These are phyloP conservation scores for Notolabrus celidotus DNA, from an alignment of 2,797 vertebrate species.

Conservation along the genomic window DNA sequence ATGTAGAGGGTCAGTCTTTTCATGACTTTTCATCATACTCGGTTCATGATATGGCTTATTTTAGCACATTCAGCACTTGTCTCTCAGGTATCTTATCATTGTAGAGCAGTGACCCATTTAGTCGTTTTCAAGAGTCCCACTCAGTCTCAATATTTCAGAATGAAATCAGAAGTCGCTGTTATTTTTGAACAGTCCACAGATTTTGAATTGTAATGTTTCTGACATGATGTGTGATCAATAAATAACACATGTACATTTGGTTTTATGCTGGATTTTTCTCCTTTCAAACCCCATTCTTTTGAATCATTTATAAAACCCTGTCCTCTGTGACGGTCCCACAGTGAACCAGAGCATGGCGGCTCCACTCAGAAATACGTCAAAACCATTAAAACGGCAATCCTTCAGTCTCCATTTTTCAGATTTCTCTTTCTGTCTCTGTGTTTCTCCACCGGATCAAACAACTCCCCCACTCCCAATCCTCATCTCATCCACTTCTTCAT, in stretches of 20 bases:
- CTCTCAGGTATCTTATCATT: not conserved
- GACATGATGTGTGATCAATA: not conserved
- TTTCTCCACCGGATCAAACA: slow-evolving; percentile 10
- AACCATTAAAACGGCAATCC: slow-evolving; percentile 31
- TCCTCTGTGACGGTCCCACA: slow-evolving; percentile 17
- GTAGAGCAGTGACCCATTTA: not conserved
- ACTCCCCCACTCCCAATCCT: slow-evolving; percentile 27
- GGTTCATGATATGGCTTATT: no score
- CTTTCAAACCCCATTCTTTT: slow-evolving; percentile 5
- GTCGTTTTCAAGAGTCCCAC: not conserved
- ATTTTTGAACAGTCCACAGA: not conserved
- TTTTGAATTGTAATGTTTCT: not conserved
- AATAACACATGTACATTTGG: not conserved
- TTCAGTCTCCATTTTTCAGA: slow-evolving; percentile 28
- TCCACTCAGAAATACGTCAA: slow-evolving; percentile 18
- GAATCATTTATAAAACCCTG: slow-evolving; percentile 13
- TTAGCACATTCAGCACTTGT: no score
- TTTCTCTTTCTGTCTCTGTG: not conserved
- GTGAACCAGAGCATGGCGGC: not conserved
- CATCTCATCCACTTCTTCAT: slow-evolving; percentile 35
- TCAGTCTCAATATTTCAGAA: not conserved
- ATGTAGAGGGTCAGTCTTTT: no score
- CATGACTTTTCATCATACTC: no score
- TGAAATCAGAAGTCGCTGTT: not conserved
- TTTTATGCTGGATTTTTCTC: not conserved